phyloP scores from a whole-genome alignment of 2,113 vertebrate species.

The Pseudopodoces humilis region DNA sequence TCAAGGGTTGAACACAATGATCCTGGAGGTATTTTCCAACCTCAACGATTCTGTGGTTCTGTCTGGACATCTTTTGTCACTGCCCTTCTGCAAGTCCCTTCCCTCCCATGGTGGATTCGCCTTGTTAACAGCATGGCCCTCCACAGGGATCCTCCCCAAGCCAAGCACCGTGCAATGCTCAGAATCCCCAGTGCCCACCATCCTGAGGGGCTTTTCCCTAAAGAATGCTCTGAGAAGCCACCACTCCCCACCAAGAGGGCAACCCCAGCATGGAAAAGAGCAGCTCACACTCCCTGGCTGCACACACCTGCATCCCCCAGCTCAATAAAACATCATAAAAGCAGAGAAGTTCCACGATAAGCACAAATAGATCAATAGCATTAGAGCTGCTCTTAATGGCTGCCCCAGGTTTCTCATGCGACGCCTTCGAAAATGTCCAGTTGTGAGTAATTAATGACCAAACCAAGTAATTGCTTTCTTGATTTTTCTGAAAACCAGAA shows the following conservation, averaged over 20 bases:
- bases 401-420: constrained; percentile 56
- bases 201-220: background rate
- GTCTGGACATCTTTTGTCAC: background rate
- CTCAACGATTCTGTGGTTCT: background rate
- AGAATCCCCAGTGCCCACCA: background rate
- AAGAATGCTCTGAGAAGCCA: background rate
- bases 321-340: constrained; percentile 52
- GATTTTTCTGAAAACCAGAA: constrained; percentile 64
- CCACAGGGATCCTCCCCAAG: background rate
- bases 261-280: background rate
- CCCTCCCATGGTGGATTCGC: background rate
- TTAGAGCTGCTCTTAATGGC: constrained; percentile 57
- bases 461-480: constrained; percentile 68
- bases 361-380: constrained; percentile 67
- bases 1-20: background rate
- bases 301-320: background rate
- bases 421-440: constrained; percentile 43
- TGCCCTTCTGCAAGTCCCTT: background rate
- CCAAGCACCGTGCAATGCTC: background rate
- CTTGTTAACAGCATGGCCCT: rapidly evolving
- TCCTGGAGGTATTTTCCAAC: background rate
- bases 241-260: background rate
- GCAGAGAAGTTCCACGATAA: constrained; percentile 33
- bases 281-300: background rate
- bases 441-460: constrained; percentile 67